These are phyloP conservation scores for Lapara coniferarum DNA, from an alignment of 2,888 invertebrate genomes.

Conservation along the genomic window DNA sequence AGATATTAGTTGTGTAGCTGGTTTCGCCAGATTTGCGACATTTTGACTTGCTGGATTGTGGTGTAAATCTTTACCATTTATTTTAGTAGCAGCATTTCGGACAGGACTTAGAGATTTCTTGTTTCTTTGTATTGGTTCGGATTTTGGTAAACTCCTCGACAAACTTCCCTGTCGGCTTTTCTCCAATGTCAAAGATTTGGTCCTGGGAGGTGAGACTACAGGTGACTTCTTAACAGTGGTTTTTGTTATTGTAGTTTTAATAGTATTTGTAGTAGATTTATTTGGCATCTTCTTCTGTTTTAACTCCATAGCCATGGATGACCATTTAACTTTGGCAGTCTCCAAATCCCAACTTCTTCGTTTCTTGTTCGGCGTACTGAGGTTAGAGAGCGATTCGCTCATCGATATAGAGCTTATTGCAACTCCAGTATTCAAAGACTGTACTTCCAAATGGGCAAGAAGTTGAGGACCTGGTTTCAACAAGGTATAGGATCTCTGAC, in stretches of 20 bases:
- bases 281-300: slow-evolving; percentile 50
- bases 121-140: slow-evolving; percentile 52
- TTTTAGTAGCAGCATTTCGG: slow-evolving; percentile 43
- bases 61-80: slow-evolving; percentile 44
- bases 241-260: slow-evolving; percentile 38
- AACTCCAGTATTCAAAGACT: slow-evolving; percentile 72
- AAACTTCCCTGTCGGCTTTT: slow-evolving; percentile 44
- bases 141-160: slow-evolving; percentile 50
- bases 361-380: slow-evolving; percentile 62
- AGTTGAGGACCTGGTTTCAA: slow-evolving; percentile 90
- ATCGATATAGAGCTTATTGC: slow-evolving; percentile 78
- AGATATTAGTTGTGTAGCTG: slow-evolving; percentile 40
- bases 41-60: slow-evolving; percentile 38
- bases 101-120: slow-evolving; percentile 51
- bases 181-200: slow-evolving; percentile 49
- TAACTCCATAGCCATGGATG: slow-evolving; percentile 75
- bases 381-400: slow-evolving; percentile 75
- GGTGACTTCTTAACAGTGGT: slow-evolving; percentile 40
- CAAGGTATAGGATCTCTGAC: slow-evolving; percentile 91
- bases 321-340: slow-evolving; percentile 79
- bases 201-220: slow-evolving; percentile 42
- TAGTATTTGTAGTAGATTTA: slow-evolving; percentile 31
- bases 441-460: slow-evolving; percentile 85
- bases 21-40: slow-evolving; percentile 35
- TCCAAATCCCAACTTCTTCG: slow-evolving; percentile 78